Conservation (phyloP, 2,888 invertebrate species). For the Molanna angustata region DNA sequence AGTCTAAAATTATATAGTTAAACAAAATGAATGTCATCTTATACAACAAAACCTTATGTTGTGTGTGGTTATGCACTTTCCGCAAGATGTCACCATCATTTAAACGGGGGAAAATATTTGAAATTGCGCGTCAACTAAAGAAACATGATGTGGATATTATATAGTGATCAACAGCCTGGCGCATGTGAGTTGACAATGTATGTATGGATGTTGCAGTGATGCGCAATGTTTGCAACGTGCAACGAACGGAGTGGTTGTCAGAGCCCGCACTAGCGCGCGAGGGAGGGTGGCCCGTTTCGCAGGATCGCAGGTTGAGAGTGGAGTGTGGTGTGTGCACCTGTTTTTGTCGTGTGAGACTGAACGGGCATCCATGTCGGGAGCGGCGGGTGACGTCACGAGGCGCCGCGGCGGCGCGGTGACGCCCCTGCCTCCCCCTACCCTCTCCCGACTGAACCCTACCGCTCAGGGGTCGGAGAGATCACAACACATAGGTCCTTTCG, state of each 20-base stretch:
- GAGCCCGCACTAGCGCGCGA: constrained; percentile 6
- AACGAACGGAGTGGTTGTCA: no score
- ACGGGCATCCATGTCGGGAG: constrained; percentile 15
- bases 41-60: no score
- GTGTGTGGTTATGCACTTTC: not conserved
- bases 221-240: no score
- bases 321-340: constrained; percentile 21
- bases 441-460: constrained; percentile 6
- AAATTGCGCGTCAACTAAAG: no score
- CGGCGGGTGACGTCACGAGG: constrained; percentile 26
- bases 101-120: no score
- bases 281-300: constrained; percentile 12
- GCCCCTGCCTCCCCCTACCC: constrained; percentile 20
- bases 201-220: no score
- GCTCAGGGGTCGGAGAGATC: constrained; percentile 5
- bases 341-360: constrained; percentile 21
- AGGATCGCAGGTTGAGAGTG: constrained; percentile 11
- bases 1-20: no score
- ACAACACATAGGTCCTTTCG: constrained; percentile 13
- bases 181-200: no score
- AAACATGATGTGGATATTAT: no score
- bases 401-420: constrained; percentile 30
- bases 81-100: constrained; percentile 14
- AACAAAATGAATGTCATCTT: no score
- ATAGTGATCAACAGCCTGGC: no score